Percentiles rank a stretch among this genome's conserved stretches.
Evolutionary conservation across 2,797 vertebrate species (phyloP).

Genomic region (Peromyscus eremicus): DNA sequence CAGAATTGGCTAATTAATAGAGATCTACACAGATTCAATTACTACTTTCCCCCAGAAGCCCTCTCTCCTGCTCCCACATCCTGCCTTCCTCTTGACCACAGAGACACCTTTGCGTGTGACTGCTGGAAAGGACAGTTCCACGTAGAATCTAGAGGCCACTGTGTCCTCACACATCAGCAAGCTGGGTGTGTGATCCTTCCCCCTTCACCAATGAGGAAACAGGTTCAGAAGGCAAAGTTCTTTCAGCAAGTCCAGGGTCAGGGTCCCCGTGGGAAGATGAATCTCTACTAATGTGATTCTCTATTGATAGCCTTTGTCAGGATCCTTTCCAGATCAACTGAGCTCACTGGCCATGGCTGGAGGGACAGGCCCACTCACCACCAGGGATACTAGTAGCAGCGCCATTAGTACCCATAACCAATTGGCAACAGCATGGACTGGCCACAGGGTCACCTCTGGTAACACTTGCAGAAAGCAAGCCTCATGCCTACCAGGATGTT

Average conservation of each 20-base stretch:
- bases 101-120: neutral
- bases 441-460: neutral
- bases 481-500: neutral
- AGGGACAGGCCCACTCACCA: neutral
- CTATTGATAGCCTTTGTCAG: neutral
- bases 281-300: neutral
- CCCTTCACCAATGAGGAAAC: neutral
- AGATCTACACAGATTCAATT: neutral
- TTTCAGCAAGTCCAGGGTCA: neutral
- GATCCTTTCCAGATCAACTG: neutral
- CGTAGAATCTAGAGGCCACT: neutral
- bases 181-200: neutral
- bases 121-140: neutral
- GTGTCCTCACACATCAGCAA: neutral
- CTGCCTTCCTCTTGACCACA: neutral
- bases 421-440: neutral
- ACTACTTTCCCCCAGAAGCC: neutral
- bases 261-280: neutral
- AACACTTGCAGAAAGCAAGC: neutral
- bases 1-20: neutral
- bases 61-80: neutral
- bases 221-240: neutral
- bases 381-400: too few species aligned
- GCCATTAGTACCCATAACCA: rapidly evolving
- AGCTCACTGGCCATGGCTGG: neutral